A percentile compares a stretch with the other conserved stretches of the same genome.
phyloP scores from a whole-genome alignment of 2,888 invertebrate species.

The Ormia ochracea region DNA sequence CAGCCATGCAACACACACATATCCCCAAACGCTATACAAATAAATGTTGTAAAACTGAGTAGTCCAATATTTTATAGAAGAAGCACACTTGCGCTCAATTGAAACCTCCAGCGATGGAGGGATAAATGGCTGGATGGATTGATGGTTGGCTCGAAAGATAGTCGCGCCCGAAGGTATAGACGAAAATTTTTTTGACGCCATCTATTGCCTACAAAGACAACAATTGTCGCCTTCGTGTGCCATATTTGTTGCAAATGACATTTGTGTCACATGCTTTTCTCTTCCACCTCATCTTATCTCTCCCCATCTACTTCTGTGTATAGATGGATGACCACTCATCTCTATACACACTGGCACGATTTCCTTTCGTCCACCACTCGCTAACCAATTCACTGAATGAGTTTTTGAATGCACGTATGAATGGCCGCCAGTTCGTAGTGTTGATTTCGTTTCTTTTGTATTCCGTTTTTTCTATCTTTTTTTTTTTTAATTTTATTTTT shows the following conservation, averaged over 20 bases:
- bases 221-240: constrained; percentile 73
- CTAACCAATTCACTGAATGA: not conserved
- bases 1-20: constrained; percentile 29
- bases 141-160: constrained; percentile 41
- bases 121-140: too few species aligned
- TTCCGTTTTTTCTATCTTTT: not conserved
- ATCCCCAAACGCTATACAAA: not conserved
- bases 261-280: constrained; percentile 61
- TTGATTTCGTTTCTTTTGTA: too few species aligned
- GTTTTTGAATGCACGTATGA: constrained; percentile 18
- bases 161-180: constrained; percentile 53
- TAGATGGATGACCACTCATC: not conserved
- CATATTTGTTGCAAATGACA: constrained; percentile 69
- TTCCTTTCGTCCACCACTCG: not conserved
- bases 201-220: constrained; percentile 66
- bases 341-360: constrained; percentile 41
- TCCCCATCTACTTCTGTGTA: constrained; percentile 22
- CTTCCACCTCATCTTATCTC: constrained; percentile 43
- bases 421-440: constrained; percentile 38
- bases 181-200: constrained; percentile 60
- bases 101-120: not conserved
- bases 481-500: not conserved
- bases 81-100: constrained; percentile 6
- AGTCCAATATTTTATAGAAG: constrained; percentile 57
- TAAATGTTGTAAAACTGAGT: constrained; percentile 32